These are phyloP conservation scores for Pyrgilauda ruficollis DNA, from an alignment of 2,113 vertebrate species.

Conservation along the genomic window DNA sequence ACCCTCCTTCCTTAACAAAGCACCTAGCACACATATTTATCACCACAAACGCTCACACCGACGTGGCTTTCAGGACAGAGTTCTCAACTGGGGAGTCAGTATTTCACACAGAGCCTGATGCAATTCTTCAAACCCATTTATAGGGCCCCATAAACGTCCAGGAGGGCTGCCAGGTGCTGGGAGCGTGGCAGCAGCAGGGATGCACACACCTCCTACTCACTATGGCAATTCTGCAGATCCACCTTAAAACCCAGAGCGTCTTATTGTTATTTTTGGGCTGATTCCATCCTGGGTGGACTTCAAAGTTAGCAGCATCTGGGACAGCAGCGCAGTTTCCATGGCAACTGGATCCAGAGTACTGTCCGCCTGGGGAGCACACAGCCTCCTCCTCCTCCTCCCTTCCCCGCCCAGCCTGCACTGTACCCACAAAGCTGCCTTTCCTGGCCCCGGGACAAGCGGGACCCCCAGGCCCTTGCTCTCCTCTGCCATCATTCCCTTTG, in stretches of 20 bases:
- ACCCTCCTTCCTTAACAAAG: background rate
- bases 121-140: constrained; percentile 6
- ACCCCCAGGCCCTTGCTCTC: background rate
- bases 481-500: background rate
- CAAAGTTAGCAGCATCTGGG: constrained; percentile 77
- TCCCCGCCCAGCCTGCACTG: constrained; percentile 35
- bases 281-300: constrained; percentile 75
- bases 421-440: background rate
- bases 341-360: constrained; percentile 73
- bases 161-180: background rate
- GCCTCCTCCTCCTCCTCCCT: constrained; percentile 58
- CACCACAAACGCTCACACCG: rapidly evolving
- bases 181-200: background rate
- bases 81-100: constrained; percentile 1
- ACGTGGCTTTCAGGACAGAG: background rate
- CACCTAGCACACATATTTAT: constrained; percentile 17
- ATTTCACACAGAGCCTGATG: background rate
- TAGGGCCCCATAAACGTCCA: background rate
- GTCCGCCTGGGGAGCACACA: constrained; percentile 65
- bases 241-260: constrained; percentile 63
- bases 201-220: rapidly evolving
- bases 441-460: rapidly evolving
- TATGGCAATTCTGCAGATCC: constrained; percentile 30
- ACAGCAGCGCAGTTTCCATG: constrained; percentile 75
- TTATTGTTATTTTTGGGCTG: constrained; percentile 75